Conservation (phyloP, 1,140 invertebrate species). For the Agrilus planipennis region DNA sequence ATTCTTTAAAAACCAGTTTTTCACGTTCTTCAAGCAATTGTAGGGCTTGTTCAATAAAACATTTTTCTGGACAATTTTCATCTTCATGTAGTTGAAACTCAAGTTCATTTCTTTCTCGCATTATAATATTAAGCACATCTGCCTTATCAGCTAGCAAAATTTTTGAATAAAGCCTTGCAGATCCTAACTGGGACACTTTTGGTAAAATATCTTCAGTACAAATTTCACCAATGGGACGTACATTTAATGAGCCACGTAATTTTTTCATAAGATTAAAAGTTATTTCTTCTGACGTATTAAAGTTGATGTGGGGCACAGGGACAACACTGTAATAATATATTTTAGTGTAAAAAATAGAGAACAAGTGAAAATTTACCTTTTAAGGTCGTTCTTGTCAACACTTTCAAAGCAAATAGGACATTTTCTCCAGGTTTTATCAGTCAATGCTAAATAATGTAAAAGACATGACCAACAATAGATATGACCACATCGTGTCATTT, state of each 20-base stretch:
- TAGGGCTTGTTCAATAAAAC: conserved; percentile 75
- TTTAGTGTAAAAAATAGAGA: conserved; percentile 1
- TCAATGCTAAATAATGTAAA: conserved; percentile 79
- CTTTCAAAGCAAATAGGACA: conserved; percentile 83
- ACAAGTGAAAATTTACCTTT: conserved; percentile 43
- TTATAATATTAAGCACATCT: conserved; percentile 56
- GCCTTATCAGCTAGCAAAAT: conserved; percentile 55
- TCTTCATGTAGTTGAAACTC: conserved; percentile 49
- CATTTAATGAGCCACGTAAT: conserved; percentile 61
- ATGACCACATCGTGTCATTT: conserved; percentile 91
- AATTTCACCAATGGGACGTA: conserved; percentile 46
- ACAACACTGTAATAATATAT: conserved; percentile 30
- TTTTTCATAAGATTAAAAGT: conserved; percentile 80
- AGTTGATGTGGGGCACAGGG: conserved; percentile 42
- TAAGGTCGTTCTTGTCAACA: conserved; percentile 65
- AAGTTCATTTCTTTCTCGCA: conserved; percentile 60
- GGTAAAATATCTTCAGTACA: conserved; percentile 24
- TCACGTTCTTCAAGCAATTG: conserved; percentile 43
- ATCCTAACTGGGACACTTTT: conserved; percentile 37
- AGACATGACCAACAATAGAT: conserved; percentile 94
- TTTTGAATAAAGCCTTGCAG: conserved; percentile 52
- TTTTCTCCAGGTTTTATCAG: conserved; percentile 62
- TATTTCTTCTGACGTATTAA: conserved; percentile 58
- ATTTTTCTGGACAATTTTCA: conserved; percentile 65
- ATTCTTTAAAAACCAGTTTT: conserved; percentile 3